Percentiles rank a stretch among this genome's conserved stretches.
These are phyloP conservation scores for Syngnathus scovelli DNA, from an alignment of 2,113 vertebrate species.

Conservation along the genomic window DNA sequence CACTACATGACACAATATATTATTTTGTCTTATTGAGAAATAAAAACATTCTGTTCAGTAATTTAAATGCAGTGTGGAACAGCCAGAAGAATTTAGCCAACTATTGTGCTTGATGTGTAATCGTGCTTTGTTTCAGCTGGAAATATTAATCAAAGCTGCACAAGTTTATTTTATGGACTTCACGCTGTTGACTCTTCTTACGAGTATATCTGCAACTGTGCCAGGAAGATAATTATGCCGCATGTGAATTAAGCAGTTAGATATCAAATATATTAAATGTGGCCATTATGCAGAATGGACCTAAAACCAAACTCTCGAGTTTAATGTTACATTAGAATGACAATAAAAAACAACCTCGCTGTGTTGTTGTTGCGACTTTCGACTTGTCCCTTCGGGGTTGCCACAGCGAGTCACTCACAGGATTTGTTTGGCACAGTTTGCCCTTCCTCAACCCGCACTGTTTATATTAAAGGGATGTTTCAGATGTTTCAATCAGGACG, in stretches of 20 bases:
- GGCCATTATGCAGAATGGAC: constrained; percentile 13
- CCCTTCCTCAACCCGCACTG: neutral
- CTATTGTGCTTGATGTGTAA: constrained; percentile 66
- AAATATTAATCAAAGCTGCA: constrained; percentile 66
- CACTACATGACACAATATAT: constrained; percentile 3
- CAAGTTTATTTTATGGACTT: constrained; percentile 43
- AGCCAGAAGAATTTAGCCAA: constrained; percentile 63
- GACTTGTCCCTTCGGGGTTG: neutral
- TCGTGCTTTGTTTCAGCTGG: constrained; percentile 56
- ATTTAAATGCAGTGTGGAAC: constrained; percentile 63
- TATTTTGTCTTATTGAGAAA: constrained; percentile 26
- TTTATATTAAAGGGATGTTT: neutral
- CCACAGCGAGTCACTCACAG: neutral
- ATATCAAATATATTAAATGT: constrained; percentile 1
- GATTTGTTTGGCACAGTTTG: neutral
- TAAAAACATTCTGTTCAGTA: constrained; percentile 62
- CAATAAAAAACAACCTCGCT: neutral
- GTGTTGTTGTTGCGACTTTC: neutral
- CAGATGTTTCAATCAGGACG: too few species aligned
- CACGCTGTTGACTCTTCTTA: constrained; percentile 38
- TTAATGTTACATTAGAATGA: neutral
- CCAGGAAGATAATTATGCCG: constrained; percentile 37
- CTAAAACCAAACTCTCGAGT: constrained; percentile 2
- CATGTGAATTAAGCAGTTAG: constrained; percentile 28
- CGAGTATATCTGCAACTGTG: constrained; percentile 55